Evolutionary conservation across 2,113 vertebrate species (phyloP), one percentile per base, ranked within the genome.

Genomic region (Periophthalmus modestus): DNA sequence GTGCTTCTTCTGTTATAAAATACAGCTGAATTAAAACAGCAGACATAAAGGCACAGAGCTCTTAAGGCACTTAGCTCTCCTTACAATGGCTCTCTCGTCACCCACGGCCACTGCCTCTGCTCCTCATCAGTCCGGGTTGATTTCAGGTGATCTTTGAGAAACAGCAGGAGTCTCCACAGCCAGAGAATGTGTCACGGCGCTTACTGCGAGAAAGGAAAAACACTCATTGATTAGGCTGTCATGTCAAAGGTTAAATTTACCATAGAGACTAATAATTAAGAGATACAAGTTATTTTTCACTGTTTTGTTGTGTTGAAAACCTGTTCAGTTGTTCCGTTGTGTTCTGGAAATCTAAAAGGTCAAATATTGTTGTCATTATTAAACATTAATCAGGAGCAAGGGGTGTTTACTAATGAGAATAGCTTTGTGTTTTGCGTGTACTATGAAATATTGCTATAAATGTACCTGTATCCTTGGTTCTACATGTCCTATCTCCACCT

Each of bases 341-440:
- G 34, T 0, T 39, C 16, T 5, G 23, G 16, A 33, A 33, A 9
- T 85, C 47, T 68, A 72, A 69, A 83, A 85, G 55, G 80, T 71
- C 78, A 81, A 23, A 14, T 65, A 63, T 68, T 69, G 62, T 77
- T 61, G 50, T 18, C 24, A 24, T n/a, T 7, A 39, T 77, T 67
- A 0, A 72, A 80, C 78, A 69, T 78, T 77, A 10, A 68, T 16
- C 21, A 58, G 5, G 19, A 48, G 39, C 39, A 7, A 10, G 68
- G 39, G 9, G 46, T 66, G 13, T 12, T 36, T 23, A 10, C 18
- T 62, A 58, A 79, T 63, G 24, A 63, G 69, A 72, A 23, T 28
- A 43, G 24, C 2, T 2, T 57, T 5, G 9, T 55, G 19, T 21
- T 21, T 52, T 52, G 48, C 19, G 48, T 18, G 16, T 5, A 52